Percentiles rank a stretch among this genome's conserved stretches.
These are phyloP conservation scores for Dascillus cervinus DNA, from an alignment of 2,888 invertebrate genomes.

Conservation along the genomic window DNA sequence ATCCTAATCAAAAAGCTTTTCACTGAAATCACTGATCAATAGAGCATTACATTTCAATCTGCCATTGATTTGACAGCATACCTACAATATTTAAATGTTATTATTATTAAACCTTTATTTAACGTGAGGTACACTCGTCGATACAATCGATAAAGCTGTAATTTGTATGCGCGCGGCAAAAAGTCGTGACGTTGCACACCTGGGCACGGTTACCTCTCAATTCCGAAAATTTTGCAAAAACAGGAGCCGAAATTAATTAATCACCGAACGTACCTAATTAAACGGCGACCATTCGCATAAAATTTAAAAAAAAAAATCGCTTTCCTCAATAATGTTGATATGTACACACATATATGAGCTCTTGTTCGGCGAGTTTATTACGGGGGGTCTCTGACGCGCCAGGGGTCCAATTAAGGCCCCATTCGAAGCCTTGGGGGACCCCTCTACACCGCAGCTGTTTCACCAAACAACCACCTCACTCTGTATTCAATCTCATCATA, in stretches of 20 bases:
- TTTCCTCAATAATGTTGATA: constrained; percentile 21
- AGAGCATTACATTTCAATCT: constrained; percentile 25
- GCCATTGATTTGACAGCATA: constrained; percentile 17
- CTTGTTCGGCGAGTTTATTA: constrained; percentile 14
- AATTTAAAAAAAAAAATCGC: too few species aligned
- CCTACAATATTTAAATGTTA: constrained; percentile 19
- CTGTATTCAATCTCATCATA: constrained; percentile 29
- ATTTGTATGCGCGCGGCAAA: too few species aligned
- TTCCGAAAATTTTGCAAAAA: too few species aligned
- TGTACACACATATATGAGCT: constrained; percentile 19
- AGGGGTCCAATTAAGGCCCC: constrained; percentile 43
- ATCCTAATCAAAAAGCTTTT: constrained; percentile 23
- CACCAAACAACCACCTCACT: constrained; percentile 10
- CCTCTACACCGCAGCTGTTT: constrained; percentile 25
- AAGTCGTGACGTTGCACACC: too few species aligned
- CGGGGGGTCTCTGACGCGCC: constrained; percentile 30
- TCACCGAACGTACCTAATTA: too few species aligned
- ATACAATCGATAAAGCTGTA: too few species aligned
- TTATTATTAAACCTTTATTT: constrained; percentile 8
- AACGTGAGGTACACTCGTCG: too few species aligned
- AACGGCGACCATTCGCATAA: too few species aligned
- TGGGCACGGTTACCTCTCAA: too few species aligned
- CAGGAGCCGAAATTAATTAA: too few species aligned
- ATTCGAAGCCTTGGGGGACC: constrained; percentile 33
- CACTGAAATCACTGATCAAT: constrained; percentile 21